Conservation (phyloP, 2,888 invertebrate genomes). For the Papilio demoleus region DNA sequence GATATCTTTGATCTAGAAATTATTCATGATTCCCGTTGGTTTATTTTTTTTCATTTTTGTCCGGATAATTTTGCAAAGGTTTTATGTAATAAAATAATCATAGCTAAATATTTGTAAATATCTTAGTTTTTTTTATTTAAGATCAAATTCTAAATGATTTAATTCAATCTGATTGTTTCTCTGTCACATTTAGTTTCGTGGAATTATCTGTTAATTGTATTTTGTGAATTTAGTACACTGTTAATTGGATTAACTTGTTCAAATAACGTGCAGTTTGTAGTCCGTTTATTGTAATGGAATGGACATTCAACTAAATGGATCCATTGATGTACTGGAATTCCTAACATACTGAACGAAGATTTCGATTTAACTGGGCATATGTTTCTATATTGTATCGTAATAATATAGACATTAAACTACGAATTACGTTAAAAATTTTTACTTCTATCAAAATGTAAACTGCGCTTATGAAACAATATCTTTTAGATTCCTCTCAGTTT, state of each 20-base stretch:
- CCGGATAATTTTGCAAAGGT: no score
- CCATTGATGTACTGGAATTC: not conserved
- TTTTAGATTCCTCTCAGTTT: no score
- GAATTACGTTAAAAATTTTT: no score
- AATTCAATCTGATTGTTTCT: not conserved
- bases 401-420: not conserved
- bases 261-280: constrained; percentile 24
- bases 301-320: not conserved
- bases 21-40: no score
- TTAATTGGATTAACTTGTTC: constrained; percentile 24
- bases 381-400: not conserved
- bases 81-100: no score
- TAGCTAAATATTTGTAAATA: no score
- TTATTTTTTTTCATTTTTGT: no score
- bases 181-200: not conserved
- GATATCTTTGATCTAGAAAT: no score
- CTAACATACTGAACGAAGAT: not conserved
- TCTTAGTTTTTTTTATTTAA: no score
- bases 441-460: no score
- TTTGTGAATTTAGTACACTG: constrained; percentile 14
- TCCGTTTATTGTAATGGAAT: constrained; percentile 16
- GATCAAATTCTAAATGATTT: not conserved
- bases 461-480: no score
- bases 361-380: not conserved
- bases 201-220: constrained; percentile 22